Conservation (phyloP, 2,113 vertebrate species). For the Alligator mississippiensis region DNA sequence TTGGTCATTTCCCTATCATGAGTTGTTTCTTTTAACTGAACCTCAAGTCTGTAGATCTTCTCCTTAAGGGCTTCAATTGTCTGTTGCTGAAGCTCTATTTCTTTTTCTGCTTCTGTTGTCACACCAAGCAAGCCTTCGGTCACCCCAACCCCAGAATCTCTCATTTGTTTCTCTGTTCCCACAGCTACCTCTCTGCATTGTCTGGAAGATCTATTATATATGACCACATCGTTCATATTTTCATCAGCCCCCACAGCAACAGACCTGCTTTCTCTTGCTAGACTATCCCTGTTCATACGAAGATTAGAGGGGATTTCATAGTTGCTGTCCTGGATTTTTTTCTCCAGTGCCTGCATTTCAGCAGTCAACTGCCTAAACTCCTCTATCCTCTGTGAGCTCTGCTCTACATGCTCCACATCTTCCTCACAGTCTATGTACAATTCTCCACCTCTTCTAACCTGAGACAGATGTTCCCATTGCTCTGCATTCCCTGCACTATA, state of each 20-base stretch:
- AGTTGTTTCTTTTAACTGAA: constrained; percentile 92
- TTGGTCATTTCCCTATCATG: constrained; percentile 96
- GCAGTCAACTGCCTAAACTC: constrained; percentile 94
- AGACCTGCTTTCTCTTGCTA: constrained; percentile 76
- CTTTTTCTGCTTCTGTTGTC: constrained; percentile 87
- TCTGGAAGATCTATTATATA: constrained; percentile 70
- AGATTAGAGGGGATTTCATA: constrained; percentile 48
- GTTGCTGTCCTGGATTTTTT: constrained; percentile 85
- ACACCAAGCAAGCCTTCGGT: constrained; percentile 93
- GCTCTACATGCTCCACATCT: constrained; percentile 84
- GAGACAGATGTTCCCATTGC: constrained; percentile 85
- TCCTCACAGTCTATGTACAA: constrained; percentile 89
- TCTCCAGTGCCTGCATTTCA: constrained; percentile 93
- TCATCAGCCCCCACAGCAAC: constrained; percentile 87
- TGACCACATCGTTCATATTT: constrained; percentile 82
- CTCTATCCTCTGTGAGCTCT: constrained; percentile 86
- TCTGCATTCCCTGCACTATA: constrained; percentile 93
- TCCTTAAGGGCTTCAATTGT: constrained; percentile 93
- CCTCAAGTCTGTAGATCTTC: constrained; percentile 93
- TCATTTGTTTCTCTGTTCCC: constrained; percentile 78
- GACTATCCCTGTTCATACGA: constrained; percentile 54
- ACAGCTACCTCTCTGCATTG: constrained; percentile 80
- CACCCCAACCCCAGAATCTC: constrained; percentile 82
- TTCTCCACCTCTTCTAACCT: constrained; percentile 81
- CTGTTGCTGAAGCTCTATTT: constrained; percentile 95